Evolutionary conservation across 2,797 vertebrate species (phyloP), one percentile per base, ranked within the genome.

Genomic region (Dryobates pubescens): DNA sequence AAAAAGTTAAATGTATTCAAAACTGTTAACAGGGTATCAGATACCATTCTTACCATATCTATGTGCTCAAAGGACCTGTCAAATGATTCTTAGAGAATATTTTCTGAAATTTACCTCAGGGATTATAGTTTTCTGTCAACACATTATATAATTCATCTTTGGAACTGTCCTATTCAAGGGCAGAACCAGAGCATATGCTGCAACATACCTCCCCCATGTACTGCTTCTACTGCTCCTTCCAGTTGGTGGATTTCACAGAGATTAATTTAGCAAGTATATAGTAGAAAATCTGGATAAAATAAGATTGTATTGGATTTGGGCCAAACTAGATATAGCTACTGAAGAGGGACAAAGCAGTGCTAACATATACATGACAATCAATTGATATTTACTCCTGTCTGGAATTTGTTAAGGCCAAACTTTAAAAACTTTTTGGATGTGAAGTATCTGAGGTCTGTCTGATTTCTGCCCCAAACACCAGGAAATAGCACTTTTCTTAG

Each of bases 131-230:
- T 93, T 93, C 95, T 96, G 92, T 94, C 96, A 96, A 94, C 89
- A 93, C 89, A 92, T 97, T 96, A 96, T 84, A 90, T 96, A 97
- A 96, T 96, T 95, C 95, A 92, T 96, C 96, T 97, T 96, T 93
- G 93, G 90, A 85, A 62, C 69, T 90, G 94, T 94, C 87, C 95
- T 95, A 94, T 92, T 93, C 96, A 97, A 96, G 96, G 95, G 92
- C 94, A 96, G 96, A 91, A 85, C 69, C 74, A 90, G 94, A 96
- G 78, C 95, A 95, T 96, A 96, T 95, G 95, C 76, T 97, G 59
- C n/a, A 93, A 69, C 82, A 57, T 86, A 81, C 92, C 89, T 96
- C 94, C 93, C 90, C 88, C 93, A 92, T 69, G 78, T 36, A 96
- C 88, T 12, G 56, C 81, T 86, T 93, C 82, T 82, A 53, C 57